Conservation (phyloP, 2,888 invertebrate species). For the Baccha elongata region DNA sequence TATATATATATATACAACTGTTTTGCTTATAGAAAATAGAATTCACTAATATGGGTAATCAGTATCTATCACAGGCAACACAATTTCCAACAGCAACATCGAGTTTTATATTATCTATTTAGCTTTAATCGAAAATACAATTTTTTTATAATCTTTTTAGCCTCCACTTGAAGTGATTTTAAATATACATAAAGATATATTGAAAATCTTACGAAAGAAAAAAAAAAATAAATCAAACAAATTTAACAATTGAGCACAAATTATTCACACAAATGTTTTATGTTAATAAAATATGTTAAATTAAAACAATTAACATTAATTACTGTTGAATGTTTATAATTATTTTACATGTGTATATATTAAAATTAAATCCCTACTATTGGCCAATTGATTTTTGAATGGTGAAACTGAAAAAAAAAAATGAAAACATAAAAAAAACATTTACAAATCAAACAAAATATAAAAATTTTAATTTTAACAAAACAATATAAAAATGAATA, state of each 20-base stretch:
- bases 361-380: constrained; percentile 12
- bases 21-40: constrained; percentile 1
- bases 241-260: background rate
- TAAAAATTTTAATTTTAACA: background rate
- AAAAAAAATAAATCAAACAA: background rate
- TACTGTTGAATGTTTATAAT: too few species aligned
- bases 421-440: constrained; percentile 18
- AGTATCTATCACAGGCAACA: constrained; percentile 66
- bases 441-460: constrained; percentile 8
- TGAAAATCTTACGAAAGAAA: too few species aligned
- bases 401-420: constrained; percentile 58
- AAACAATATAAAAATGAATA: constrained; percentile 2
- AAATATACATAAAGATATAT: background rate
- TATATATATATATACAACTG: constrained; percentile 34
- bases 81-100: constrained; percentile 51
- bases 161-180: background rate
- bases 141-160: constrained; percentile 6
- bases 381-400: constrained; percentile 65
- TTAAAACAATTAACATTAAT: constrained; percentile 3
- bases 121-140: constrained; percentile 44
- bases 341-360: too few species aligned
- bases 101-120: constrained; percentile 21
- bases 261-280: too few species aligned
- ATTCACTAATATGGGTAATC: constrained; percentile 51
- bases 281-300: background rate